A percentile compares a stretch with the other conserved stretches of the same genome.
Evolutionary conservation across 1,140 invertebrate species (phyloP).

Genomic region (Achatina immaculata): DNA sequence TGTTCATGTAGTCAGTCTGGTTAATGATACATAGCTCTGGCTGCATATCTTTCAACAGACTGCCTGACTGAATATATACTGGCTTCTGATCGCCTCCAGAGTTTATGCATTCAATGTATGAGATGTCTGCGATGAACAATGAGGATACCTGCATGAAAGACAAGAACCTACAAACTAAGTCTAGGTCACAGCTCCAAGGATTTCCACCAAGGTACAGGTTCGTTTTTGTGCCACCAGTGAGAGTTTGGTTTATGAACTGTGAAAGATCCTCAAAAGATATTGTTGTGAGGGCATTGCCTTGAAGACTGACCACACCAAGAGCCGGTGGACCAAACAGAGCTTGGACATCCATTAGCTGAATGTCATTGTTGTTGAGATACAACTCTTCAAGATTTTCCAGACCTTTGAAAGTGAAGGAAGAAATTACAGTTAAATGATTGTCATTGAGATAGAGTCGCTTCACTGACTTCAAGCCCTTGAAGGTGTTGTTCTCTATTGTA

Average conservation of each 20-base stretch:
- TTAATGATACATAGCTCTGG: conserved; percentile 33
- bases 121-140: conserved; percentile 37
- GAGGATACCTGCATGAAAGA: conserved; percentile 37
- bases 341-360: conserved; percentile 45
- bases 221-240: background rate
- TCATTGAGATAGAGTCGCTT: conserved; percentile 48
- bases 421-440: conserved; percentile 46
- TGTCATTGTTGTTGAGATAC: conserved; percentile 50
- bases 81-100: background rate
- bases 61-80: background rate
- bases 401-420: conserved; percentile 40
- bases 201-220: conserved; percentile 47
- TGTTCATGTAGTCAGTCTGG: conserved; percentile 30
- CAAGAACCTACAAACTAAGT: conserved; percentile 42
- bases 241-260: background rate
- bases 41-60: conserved; percentile 12
- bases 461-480: conserved; percentile 46
- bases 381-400: conserved; percentile 46
- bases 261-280: conserved; percentile 35
- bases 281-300: conserved; percentile 44
- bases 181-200: conserved; percentile 52
- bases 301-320: conserved; percentile 42
- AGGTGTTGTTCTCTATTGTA: conserved; percentile 47
- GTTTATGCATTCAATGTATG: conserved; percentile 39
- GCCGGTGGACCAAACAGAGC: conserved; percentile 39